These are phyloP conservation scores for Oscheius myriophilus DNA, from an alignment of 2,888 invertebrate genomes.

Conservation along the genomic window DNA sequence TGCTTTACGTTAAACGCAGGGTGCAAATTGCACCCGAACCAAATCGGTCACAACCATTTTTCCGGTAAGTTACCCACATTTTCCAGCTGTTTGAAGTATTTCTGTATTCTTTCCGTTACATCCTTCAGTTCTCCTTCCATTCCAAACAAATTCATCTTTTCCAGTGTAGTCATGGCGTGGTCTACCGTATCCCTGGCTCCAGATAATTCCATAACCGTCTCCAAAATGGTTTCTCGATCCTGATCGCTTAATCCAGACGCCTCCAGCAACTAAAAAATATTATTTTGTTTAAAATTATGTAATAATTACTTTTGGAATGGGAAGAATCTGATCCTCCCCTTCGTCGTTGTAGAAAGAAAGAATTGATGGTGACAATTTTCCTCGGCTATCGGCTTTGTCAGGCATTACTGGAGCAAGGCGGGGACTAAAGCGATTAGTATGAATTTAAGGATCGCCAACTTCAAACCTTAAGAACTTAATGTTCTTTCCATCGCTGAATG, in stretches of 20 bases:
- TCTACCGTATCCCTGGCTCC: conserved; percentile 62
- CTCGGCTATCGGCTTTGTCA: conserved; percentile 36
- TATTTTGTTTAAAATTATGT: neutral
- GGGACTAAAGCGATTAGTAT: conserved; percentile 38
- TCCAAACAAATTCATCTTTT: conserved; percentile 49
- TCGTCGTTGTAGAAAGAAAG: conserved; percentile 59
- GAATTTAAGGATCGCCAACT: neutral
- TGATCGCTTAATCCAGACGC: conserved; percentile 29
- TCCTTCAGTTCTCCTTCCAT: conserved; percentile 56
- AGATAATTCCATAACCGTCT: conserved; percentile 66
- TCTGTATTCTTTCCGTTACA: conserved; percentile 56
- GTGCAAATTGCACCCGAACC: too few species aligned
- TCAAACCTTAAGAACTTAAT: conserved; percentile 32
- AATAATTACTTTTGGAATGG: conserved; percentile 44
- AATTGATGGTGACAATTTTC: conserved; percentile 61
- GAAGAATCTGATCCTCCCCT: conserved; percentile 47
- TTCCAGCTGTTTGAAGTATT: conserved; percentile 59
- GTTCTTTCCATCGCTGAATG: conserved; percentile 14
- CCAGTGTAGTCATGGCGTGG: conserved; percentile 55
- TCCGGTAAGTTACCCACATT: conserved; percentile 12
- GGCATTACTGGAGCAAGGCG: conserved; percentile 63
- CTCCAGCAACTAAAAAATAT: conserved; percentile 14
- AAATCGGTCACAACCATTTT: neutral
- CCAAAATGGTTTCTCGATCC: conserved; percentile 62
- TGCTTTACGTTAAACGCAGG: too few species aligned